These are phyloP conservation scores for Sceloporus undulatus DNA, from an alignment of 2,113 vertebrate species.

Conservation along the genomic window DNA sequence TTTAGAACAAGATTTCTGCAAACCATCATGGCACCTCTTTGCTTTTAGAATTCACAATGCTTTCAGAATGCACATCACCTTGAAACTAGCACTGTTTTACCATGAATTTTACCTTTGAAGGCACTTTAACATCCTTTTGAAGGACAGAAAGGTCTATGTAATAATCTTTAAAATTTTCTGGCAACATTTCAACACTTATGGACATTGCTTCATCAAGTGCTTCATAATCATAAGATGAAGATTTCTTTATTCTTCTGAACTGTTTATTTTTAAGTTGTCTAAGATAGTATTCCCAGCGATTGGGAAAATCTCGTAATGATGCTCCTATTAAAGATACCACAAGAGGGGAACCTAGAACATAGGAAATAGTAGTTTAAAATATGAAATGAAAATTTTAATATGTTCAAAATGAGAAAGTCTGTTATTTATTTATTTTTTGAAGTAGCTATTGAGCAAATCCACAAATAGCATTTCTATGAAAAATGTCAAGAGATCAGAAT, in stretches of 20 bases:
- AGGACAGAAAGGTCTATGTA: conserved; percentile 93
- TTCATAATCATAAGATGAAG: conserved; percentile 96
- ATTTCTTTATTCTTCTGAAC: conserved; percentile 95
- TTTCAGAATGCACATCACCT: background rate
- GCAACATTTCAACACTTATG: conserved; percentile 92
- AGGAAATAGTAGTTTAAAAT: conserved; percentile 25
- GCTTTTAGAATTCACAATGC: background rate
- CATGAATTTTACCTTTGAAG: conserved; percentile 85
- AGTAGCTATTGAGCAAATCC: background rate
- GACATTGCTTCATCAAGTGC: conserved; percentile 98
- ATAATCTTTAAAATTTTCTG: conserved; percentile 83
- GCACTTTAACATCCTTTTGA: conserved; percentile 93
- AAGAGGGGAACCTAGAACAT: conserved; percentile 89
- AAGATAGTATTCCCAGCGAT: conserved; percentile 95
- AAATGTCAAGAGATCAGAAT: background rate
- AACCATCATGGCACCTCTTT: background rate
- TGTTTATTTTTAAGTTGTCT: conserved; percentile 92
- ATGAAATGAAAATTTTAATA: conserved; percentile 10
- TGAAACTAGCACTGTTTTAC: background rate
- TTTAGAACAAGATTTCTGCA: background rate
- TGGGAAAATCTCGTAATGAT: conserved; percentile 91
- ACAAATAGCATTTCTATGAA: background rate
- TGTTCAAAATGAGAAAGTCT: background rate
- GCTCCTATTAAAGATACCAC: conserved; percentile 96
- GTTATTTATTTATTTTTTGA: background rate